Base-by-base conservation (phyloP, 1,140 invertebrate genomes). In the Mya arenaria region DNA sequence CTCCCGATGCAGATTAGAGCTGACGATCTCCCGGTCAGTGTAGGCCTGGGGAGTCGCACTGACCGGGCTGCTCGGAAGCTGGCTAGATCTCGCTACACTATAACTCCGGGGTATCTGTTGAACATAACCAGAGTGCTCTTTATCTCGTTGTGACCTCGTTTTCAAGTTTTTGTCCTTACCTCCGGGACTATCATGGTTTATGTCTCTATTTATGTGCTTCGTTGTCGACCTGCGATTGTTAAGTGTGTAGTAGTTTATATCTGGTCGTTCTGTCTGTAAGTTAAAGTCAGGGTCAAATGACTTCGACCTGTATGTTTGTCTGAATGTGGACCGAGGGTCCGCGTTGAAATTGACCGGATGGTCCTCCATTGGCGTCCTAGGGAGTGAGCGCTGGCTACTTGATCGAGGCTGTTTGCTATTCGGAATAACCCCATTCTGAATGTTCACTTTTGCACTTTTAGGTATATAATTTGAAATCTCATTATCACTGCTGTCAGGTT, bases 211-310 rank as follows among this genome's bases (percentile, higher is more conserved):
- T n/a, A n/a, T n/a, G n/a, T n/a, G n/a, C n/a, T n/a, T n/a, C n/a
- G n/a, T n/a, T n/a, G n/a, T n/a, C n/a, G n/a, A n/a, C 10, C 41
- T 10, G 17, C 48, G 48, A 8, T 52, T 52, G 25, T 52, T 23
- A 4, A 52, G 17, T 17, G 48, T 52, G 25, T n/a, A 52, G 25
- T 4, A 52, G 17, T 52, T 23, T 23, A 52, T 23, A n/a, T 1
- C 8, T 23, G 48, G 48, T n/a, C n/a, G n/a, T n/a, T n/a, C n/a
- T n/a, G n/a, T n/a, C n/a, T n/a, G 17, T n/a, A 23, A 52, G 8
- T 52, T 34, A 56, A 41, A 19, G 32, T 75, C 73, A 3, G 73
- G 73, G 25, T 75, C 73, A 62, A 23, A 75, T 2, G 73, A 75
- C 60, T 41, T 63, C 63, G 73, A 75, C 73, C 73, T 75, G 15